These are phyloP conservation scores for Vollenhovia emeryi DNA, from an alignment of 1,140 invertebrate species.

Conservation along the genomic window DNA sequence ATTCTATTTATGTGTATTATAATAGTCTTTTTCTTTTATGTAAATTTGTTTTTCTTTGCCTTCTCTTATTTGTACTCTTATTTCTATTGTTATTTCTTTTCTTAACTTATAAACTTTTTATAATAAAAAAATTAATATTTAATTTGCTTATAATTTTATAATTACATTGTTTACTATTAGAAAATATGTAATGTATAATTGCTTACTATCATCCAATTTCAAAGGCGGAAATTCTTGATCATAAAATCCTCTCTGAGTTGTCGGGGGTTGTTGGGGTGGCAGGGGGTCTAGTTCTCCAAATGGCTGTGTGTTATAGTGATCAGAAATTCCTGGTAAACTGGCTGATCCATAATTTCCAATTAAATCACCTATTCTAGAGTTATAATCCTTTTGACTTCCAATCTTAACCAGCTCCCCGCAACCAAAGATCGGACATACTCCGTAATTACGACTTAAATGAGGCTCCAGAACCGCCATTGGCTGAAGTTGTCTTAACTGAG, in stretches of 20 bases:
- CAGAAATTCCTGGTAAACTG: constrained; percentile 88
- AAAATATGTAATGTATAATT: not conserved
- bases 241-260: constrained; percentile 96
- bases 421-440: constrained; percentile 92
- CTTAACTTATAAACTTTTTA: not conserved
- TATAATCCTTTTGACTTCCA: constrained; percentile 88
- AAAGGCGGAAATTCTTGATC: constrained; percentile 96
- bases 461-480: constrained; percentile 96
- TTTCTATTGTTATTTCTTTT: not conserved
- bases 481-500: constrained; percentile 93
- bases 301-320: constrained; percentile 93
- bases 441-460: constrained; percentile 92
- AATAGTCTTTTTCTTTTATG: constrained; percentile 2
- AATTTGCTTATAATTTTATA: not conserved
- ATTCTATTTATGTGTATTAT: not conserved
- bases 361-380: constrained; percentile 91
- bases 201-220: constrained; percentile 88
- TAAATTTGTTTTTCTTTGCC: not conserved
- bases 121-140: constrained; percentile 1
- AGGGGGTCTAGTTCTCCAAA: constrained; percentile 92
- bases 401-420: constrained; percentile 92
- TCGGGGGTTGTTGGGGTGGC: constrained; percentile 89
- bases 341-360: constrained; percentile 92
- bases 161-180: not conserved
- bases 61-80: not conserved